Base-by-base conservation (phyloP, 2,888 invertebrate species). In the Globia sparganii region DNA sequence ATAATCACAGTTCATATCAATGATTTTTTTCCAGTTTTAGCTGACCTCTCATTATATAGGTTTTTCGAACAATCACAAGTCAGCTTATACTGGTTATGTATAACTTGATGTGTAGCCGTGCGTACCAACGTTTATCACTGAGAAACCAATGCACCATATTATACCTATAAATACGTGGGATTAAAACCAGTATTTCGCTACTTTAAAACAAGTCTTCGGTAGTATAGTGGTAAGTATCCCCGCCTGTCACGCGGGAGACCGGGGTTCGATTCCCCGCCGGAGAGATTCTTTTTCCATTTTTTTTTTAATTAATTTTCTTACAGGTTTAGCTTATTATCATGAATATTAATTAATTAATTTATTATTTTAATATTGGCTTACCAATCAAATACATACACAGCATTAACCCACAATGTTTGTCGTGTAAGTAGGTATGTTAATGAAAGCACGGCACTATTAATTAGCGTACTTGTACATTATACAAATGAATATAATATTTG, bases 211-310 rank as follows among this genome's bases (percentile, higher is more conserved):
- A 87, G 89, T 96, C 96, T 94, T 95, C 96, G 96, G 96, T 97
- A 96, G 96, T 97, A 96, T 97, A 97, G 96, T 97, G 97, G 97
- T 96, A 85, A 97, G 97, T 96, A 97, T 97, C 96, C 96, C 97
- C 96, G 97, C 97, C 96, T 97, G 96, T 96, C 96, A 96, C 96
- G 96, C 96, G 96, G 96, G 96, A 97, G 97, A 97, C 97, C 96
- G 96, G 96, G 96, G 97, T 97, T 97, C 97, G 96, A 97, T 97
- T 97, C 96, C 96, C 96, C 96, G 97, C 96, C 96, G 96, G 94
- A 94, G 94, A 94, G 94, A 86, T 4, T 62, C 77, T 87, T 92
- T 92, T 92, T 89, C 77, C 9, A 46, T 73, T 83, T 78, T 43
- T 43, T n/a, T 6, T 43, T 13, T 0, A 43, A 13, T 13, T 13